These are phyloP conservation scores for Drosophila lacteicornis DNA, from an alignment of 1,140 invertebrate species.

Conservation along the genomic window DNA sequence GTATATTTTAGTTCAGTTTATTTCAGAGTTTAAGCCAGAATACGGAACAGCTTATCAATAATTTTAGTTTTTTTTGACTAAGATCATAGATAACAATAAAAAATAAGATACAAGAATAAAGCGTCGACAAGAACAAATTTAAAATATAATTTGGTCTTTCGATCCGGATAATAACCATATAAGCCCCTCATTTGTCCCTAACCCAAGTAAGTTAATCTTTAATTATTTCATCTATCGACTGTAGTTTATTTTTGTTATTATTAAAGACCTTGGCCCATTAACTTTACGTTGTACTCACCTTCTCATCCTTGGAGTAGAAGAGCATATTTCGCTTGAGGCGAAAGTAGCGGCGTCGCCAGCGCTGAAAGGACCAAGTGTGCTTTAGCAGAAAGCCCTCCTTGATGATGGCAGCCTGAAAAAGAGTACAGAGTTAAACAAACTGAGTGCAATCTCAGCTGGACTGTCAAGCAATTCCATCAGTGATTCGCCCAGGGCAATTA, in stretches of 20 bases:
- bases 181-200: too few species aligned
- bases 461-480: slow-evolving; percentile 11
- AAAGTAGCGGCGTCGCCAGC: slow-evolving; percentile 94
- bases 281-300: slow-evolving; percentile 86
- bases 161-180: too few species aligned
- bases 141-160: too few species aligned
- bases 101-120: too few species aligned
- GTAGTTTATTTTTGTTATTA: background rate
- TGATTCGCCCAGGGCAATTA: slow-evolving; percentile 38
- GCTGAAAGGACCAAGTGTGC: slow-evolving; percentile 93
- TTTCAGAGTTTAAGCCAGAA: too few species aligned
- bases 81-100: too few species aligned
- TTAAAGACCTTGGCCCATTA: background rate
- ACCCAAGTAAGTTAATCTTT: too few species aligned
- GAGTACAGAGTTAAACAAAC: slow-evolving; percentile 6
- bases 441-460: slow-evolving; percentile 28
- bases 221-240: too few species aligned
- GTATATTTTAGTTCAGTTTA: too few species aligned
- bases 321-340: slow-evolving; percentile 91
- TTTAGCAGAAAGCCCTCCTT: slow-evolving; percentile 94
- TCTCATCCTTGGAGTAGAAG: slow-evolving; percentile 94
- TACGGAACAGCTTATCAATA: too few species aligned
- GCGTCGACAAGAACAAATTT: too few species aligned
- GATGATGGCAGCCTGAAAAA: slow-evolving; percentile 87
- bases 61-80: too few species aligned